These are phyloP conservation scores for Andrena trimmerana DNA, from an alignment of 2,888 invertebrate genomes.

Conservation along the genomic window DNA sequence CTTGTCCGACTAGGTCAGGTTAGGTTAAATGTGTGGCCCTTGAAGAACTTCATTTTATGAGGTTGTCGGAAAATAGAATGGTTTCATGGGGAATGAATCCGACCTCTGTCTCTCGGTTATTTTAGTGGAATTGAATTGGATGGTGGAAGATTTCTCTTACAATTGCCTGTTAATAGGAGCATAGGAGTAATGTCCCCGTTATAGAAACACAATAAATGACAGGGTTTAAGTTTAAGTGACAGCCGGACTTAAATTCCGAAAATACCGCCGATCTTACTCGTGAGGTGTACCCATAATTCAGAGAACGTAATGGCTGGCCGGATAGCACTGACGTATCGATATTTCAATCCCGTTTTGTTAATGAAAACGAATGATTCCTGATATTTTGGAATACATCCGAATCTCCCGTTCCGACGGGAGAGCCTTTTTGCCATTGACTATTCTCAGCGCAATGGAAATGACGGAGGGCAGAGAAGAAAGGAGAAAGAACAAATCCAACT, in stretches of 20 bases:
- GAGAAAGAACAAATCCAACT: constrained; percentile 56
- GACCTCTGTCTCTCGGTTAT: no score
- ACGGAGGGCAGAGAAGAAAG: constrained; percentile 3
- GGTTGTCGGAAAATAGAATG: no score
- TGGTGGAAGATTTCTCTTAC: no score
- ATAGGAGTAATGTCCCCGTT: no score
- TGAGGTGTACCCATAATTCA: constrained; percentile 18
- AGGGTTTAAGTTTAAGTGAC: background rate
- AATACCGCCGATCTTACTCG: background rate
- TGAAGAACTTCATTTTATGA: no score
- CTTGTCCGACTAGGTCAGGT: no score
- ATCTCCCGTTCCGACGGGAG: constrained; percentile 24
- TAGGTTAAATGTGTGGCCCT: no score
- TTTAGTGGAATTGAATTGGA: no score
- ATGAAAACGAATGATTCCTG: constrained; percentile 74
- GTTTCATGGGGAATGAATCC: no score
- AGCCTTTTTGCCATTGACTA: constrained; percentile 20
- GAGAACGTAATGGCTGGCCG: constrained; percentile 10
- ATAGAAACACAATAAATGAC: no score
- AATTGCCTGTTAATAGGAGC: no score
- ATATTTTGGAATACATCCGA: constrained; percentile 64
- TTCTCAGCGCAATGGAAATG: constrained; percentile 11
- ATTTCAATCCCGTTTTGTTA: constrained; percentile 53
- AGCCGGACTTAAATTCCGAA: background rate
- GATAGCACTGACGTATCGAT: constrained; percentile 22